These are phyloP conservation scores for Epinotia nisella DNA, from an alignment of 2,888 invertebrate genomes.

Conservation along the genomic window DNA sequence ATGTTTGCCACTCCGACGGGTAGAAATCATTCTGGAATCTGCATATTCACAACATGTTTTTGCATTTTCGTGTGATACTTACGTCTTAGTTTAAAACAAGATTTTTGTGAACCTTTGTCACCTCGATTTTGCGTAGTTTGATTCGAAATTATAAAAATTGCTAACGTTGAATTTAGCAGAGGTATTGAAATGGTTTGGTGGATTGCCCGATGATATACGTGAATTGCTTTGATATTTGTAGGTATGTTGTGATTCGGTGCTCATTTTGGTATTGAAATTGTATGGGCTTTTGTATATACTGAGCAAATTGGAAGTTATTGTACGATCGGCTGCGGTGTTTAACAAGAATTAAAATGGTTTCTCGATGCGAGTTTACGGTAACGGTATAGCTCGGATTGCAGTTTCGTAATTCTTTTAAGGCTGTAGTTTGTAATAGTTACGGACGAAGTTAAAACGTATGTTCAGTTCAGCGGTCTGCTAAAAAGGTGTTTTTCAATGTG, in stretches of 20 bases:
- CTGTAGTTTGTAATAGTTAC: background rate
- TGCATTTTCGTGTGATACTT: conserved; percentile 36
- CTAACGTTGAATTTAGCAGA: conserved; percentile 29
- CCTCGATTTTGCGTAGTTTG: conserved; percentile 47
- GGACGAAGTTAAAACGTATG: background rate
- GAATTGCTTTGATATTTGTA: conserved; percentile 7
- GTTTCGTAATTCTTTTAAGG: conserved; percentile 14
- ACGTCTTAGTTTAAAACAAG: conserved; percentile 9
- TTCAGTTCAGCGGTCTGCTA: too few species aligned
- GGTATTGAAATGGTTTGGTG: background rate
- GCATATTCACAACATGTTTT: conserved; percentile 10
- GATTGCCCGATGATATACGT: conserved; percentile 1
- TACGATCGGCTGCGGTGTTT: conserved; percentile 18
- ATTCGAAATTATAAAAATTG: conserved; percentile 24
- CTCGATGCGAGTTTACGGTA: conserved; percentile 4
- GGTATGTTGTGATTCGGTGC: conserved; percentile 10
- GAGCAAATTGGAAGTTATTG: conserved; percentile 33
- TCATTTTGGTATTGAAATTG: conserved; percentile 17
- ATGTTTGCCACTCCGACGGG: conserved; percentile 30
- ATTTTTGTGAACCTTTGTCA: conserved; percentile 42
- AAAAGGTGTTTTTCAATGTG: too few species aligned
- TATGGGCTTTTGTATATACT: conserved; percentile 10
- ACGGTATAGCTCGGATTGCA: conserved; percentile 2
- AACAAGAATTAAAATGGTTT: conserved; percentile 32
- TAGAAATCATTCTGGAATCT: conserved; percentile 8